Evolutionary conservation across 1,140 invertebrate genomes (phyloP).

Genomic region (Drosophila sproati): DNA sequence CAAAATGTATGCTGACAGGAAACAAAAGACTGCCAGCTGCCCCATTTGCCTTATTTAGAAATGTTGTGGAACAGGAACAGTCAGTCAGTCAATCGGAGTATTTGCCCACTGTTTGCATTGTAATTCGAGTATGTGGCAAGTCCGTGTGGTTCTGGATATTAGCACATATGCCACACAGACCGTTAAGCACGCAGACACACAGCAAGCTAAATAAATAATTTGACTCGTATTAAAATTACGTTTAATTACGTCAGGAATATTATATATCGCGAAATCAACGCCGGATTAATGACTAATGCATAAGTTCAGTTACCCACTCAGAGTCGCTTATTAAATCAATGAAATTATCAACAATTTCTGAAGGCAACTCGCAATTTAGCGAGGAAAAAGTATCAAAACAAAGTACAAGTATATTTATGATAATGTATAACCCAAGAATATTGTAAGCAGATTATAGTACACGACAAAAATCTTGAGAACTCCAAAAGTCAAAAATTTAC

Average conservation of each 20-base stretch:
- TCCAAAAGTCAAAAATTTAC: neutral
- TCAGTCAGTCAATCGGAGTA: slow-evolving; percentile 19
- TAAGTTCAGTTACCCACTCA: slow-evolving; percentile 24
- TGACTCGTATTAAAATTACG: slow-evolving; percentile 34
- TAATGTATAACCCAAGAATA: neutral
- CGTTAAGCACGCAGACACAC: slow-evolving; percentile 16
- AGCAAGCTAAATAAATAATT: slow-evolving; percentile 47
- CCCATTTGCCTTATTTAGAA: slow-evolving; percentile 8
- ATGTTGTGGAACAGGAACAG: neutral
- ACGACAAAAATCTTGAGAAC: neutral
- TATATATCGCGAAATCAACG: slow-evolving; percentile 12
- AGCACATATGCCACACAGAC: neutral
- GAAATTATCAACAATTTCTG: slow-evolving; percentile 55
- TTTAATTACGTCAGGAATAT: slow-evolving; percentile 56
- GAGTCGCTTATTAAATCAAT: slow-evolving; percentile 66
- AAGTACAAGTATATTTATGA: neutral
- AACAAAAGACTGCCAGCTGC: slow-evolving; percentile 11
- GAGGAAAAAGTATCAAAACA: slow-evolving; percentile 3
- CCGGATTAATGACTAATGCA: slow-evolving; percentile 25
- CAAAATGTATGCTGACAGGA: slow-evolving; percentile 2
- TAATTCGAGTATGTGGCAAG: slow-evolving; percentile 32
- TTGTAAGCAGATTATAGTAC: neutral
- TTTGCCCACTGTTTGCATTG: slow-evolving; percentile 18
- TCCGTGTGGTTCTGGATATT: neutral
- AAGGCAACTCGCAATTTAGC: no score